phyloP scores from a whole-genome alignment of 2,113 vertebrate species.

The Numida meleagris region DNA sequence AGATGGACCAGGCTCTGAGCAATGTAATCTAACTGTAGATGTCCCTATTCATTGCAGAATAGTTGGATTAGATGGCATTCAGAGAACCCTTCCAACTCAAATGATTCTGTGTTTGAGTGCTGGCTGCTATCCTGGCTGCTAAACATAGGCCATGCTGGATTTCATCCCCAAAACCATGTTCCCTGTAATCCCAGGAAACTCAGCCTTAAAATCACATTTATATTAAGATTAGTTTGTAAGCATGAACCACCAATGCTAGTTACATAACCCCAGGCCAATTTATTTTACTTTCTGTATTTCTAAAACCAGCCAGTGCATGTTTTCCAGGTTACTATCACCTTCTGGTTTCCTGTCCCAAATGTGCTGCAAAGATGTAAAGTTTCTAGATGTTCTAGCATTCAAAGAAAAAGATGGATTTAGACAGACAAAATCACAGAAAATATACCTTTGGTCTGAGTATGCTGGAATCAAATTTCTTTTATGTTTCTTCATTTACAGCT shows the following conservation, averaged over 20 bases:
- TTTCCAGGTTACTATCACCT: background rate
- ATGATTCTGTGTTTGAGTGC: background rate
- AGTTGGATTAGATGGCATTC: no score
- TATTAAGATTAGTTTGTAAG: background rate
- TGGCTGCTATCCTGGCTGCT: background rate
- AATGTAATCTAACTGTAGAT: no score
- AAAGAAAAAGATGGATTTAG: background rate
- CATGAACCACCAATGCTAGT: background rate
- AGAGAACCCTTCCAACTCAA: no score
- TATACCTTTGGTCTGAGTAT: background rate
- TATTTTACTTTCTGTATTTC: background rate
- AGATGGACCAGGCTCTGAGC: no score
- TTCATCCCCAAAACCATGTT: background rate
- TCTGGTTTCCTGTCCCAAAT: background rate
- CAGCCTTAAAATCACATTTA: background rate
- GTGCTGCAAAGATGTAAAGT: background rate
- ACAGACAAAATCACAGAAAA: background rate
- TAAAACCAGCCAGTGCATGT: background rate
- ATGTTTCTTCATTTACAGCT: background rate
- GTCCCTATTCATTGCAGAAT: no score
- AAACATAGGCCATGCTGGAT: background rate
- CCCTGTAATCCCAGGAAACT: rapidly evolving
- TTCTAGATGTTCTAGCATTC: background rate
- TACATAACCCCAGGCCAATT: background rate
- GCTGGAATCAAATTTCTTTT: background rate